phyloP scores from a whole-genome alignment of 2,113 vertebrate species.

The Crotalus helleri region DNA sequence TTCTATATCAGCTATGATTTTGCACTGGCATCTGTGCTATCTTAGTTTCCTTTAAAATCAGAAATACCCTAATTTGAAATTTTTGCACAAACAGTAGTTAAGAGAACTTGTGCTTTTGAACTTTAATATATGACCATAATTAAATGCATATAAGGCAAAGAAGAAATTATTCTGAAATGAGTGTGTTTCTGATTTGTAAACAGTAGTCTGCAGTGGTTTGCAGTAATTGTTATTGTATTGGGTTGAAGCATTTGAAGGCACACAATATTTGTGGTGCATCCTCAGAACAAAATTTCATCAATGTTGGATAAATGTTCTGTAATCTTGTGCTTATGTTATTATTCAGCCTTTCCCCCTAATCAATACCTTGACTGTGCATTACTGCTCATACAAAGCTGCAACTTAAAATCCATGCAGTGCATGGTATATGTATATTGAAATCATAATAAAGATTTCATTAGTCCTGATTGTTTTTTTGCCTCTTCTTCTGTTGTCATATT shows the following conservation, averaged over 20 bases:
- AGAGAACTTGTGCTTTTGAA: neutral
- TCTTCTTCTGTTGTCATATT: neutral
- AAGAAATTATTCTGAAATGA: neutral
- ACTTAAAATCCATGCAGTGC: neutral
- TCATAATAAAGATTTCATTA: neutral
- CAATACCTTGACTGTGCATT: neutral
- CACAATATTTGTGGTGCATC: neutral
- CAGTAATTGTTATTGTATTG: neutral
- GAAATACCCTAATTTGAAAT: neutral
- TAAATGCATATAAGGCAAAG: neutral
- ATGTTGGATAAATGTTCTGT: neutral
- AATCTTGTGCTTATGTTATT: neutral
- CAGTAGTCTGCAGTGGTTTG: neutral
- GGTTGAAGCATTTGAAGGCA: accelerated
- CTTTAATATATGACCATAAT: neutral
- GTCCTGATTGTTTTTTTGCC: neutral
- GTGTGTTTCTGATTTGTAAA: neutral
- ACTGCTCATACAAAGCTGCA: neutral
- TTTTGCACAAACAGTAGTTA: neutral
- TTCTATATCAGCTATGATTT: neutral
- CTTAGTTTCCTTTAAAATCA: neutral
- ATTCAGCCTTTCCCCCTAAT: neutral
- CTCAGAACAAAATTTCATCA: neutral
- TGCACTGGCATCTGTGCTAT: neutral
- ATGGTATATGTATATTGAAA: neutral